These are phyloP conservation scores for Agapornis roseicollis DNA, from an alignment of 2,113 vertebrate genomes.

Conservation along the genomic window DNA sequence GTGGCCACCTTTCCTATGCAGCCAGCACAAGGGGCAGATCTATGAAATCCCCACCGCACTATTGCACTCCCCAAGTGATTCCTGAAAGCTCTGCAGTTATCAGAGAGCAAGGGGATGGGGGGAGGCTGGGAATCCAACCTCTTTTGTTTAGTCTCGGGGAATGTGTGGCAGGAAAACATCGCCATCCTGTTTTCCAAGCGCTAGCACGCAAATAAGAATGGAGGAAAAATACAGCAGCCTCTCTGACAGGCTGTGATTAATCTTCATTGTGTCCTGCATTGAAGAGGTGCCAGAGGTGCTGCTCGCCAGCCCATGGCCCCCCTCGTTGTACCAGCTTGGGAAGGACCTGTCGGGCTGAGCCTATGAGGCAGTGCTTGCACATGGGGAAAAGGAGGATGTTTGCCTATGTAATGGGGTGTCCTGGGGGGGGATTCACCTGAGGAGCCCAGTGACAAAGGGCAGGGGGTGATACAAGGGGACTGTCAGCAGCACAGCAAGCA, in stretches of 20 bases:
- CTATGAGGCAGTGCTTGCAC: rapidly evolving
- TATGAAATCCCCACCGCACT: not conserved
- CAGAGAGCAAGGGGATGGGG: not conserved
- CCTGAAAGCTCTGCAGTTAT: slow-evolving; percentile 17
- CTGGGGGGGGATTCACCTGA: not conserved
- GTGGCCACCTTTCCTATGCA: not conserved
- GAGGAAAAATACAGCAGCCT: slow-evolving; percentile 40
- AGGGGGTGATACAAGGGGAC: not conserved
- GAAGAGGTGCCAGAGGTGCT: slow-evolving; percentile 5
- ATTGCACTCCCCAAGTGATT: not conserved
- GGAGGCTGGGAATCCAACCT: slow-evolving; percentile 38
- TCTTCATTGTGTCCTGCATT: not conserved
- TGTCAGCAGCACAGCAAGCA: not conserved
- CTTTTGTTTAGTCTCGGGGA: slow-evolving; percentile 68
- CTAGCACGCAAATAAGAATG: slow-evolving; percentile 55
- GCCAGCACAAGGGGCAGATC: not conserved
- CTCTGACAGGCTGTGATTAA: slow-evolving; percentile 43
- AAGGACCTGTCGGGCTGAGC: not conserved
- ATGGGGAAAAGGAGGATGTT: not conserved
- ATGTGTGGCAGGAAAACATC: slow-evolving; percentile 52
- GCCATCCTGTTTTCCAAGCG: slow-evolving; percentile 66
- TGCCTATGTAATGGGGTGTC: rapidly evolving
- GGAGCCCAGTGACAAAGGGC: not conserved
- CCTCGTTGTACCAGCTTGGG: rapidly evolving
- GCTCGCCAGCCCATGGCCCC: rapidly evolving